Percentiles rank a stretch among this genome's conserved stretches.
Conservation (phyloP, 2,888 invertebrate species). For the Pristionchus exspectatus region DNA sequence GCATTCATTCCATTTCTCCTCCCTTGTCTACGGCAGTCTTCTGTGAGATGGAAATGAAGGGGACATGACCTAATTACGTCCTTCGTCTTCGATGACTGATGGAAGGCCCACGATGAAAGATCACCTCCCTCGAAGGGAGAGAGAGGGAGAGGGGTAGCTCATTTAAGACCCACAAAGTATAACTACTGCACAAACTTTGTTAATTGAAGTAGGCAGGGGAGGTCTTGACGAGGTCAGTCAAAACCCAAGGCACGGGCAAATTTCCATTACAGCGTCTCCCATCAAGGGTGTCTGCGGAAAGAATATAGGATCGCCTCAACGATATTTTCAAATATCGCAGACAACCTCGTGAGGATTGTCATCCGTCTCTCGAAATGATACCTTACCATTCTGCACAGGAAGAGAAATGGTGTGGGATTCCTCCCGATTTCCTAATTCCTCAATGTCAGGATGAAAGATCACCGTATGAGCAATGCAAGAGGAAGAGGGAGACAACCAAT, state of each 20-base stretch:
- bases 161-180: conserved; percentile 1
- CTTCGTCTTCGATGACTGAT: conserved; percentile 15
- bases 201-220: background rate
- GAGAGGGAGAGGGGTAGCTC: background rate
- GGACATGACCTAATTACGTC: background rate
- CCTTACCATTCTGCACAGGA: background rate
- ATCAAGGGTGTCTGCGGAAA: background rate
- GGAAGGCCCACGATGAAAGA: conserved; percentile 1
- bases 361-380: background rate
- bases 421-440: conserved; percentile 11
- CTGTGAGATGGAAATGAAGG: background rate
- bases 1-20: conserved; percentile 22
- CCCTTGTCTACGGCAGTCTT: conserved; percentile 4
- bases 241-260: background rate
- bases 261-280: background rate
- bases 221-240: background rate
- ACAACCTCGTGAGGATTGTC: background rate
- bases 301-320: background rate
- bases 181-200: background rate
- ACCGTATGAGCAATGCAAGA: conserved; percentile 27
- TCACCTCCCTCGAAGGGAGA: background rate
- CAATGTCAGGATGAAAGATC: conserved; percentile 7
- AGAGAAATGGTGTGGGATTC: background rate
- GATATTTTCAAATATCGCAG: background rate
- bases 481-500: conserved; percentile 34